A percentile compares a stretch with the other conserved stretches of the same genome.
Evolutionary conservation across 2,113 vertebrate genomes (phyloP).

Genomic region (Mystacornis crossleyi): DNA sequence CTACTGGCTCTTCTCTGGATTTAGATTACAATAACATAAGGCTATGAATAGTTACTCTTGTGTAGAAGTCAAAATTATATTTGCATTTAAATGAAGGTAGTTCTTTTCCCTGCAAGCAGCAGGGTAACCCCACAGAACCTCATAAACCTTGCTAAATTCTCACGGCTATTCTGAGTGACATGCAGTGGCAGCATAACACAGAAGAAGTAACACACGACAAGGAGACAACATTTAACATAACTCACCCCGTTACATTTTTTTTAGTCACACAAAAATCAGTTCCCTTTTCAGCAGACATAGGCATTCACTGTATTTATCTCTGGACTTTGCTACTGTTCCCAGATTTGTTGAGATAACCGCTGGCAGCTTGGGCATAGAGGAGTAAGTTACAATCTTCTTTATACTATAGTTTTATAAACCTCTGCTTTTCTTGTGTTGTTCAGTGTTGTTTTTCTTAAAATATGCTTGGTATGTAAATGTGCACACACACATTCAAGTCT

Average conservation of each 20-base stretch:
- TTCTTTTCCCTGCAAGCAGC: background rate
- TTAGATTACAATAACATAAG: background rate
- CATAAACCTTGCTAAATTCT: background rate
- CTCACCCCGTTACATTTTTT: background rate
- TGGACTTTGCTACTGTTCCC: background rate
- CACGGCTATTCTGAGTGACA: background rate
- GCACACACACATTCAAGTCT: accelerated
- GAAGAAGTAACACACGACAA: background rate
- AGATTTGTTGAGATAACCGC: background rate
- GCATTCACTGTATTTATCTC: background rate
- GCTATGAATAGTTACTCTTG: background rate
- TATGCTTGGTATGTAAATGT: background rate
- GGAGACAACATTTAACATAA: background rate
- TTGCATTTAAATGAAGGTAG: background rate
- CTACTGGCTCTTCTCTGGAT: background rate
- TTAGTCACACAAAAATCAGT: background rate
- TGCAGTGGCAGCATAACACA: background rate
- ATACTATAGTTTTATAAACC: background rate
- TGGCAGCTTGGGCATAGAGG: accelerated
- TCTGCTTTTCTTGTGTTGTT: background rate
- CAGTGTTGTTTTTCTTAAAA: background rate
- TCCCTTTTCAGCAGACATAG: background rate
- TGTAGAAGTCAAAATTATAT: background rate
- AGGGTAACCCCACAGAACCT: background rate
- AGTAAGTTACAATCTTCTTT: background rate